Conservation (phyloP, 1,140 invertebrate genomes). For the Arion vulgaris region DNA sequence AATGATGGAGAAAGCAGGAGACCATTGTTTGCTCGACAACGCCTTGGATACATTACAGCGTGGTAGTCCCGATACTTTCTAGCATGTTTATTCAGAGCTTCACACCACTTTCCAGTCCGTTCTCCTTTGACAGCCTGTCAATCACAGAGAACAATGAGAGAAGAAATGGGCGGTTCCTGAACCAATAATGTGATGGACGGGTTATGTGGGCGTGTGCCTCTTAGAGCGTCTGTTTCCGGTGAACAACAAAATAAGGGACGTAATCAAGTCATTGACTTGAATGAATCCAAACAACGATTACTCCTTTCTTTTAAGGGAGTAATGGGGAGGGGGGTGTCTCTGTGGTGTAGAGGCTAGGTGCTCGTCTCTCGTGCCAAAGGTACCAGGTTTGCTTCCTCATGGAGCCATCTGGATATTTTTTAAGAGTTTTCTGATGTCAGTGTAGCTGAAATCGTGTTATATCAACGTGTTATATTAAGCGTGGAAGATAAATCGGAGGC, state of each 20-base stretch:
- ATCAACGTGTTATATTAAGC: too few species aligned
- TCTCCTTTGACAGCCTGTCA: not conserved
- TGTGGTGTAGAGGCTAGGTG: too few species aligned
- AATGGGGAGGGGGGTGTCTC: too few species aligned
- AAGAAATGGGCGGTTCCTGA: not conserved
- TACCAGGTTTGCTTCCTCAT: not conserved
- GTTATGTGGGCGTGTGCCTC: not conserved
- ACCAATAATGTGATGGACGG: not conserved
- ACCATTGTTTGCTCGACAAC: too few species aligned
- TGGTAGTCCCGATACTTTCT: too few species aligned
- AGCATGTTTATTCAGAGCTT: not conserved
- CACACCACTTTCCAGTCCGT: not conserved
- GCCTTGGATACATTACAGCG: too few species aligned
- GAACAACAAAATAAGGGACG: not conserved
- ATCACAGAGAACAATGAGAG: not conserved
- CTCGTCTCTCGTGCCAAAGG: not conserved
- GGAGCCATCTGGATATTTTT: too few species aligned
- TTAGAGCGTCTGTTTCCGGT: not conserved
- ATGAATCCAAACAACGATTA: not conserved
- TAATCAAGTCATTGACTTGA: not conserved
- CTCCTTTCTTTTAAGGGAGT: not conserved
- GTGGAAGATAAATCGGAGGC: too few species aligned
- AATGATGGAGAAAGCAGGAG: too few species aligned
- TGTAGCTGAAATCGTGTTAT: too few species aligned
- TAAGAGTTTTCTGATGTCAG: too few species aligned